phyloP scores from a whole-genome alignment of 2,888 invertebrate genomes.

The Mythimna albipuncta region DNA sequence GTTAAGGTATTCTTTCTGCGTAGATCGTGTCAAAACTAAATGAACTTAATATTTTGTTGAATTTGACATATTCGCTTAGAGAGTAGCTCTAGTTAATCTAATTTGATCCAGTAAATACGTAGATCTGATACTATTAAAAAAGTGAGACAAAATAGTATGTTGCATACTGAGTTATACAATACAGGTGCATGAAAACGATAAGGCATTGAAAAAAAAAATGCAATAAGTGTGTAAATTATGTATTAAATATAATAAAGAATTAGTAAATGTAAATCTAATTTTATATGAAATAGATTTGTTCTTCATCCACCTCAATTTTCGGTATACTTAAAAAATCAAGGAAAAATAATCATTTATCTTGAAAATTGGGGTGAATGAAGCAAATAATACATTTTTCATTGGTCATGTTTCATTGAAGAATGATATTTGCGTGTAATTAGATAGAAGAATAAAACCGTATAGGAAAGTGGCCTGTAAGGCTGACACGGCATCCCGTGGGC shows the following conservation, averaged over 20 bases:
- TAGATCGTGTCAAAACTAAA: too few relatives aligned
- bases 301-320: too few relatives aligned
- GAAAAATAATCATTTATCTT: not conserved
- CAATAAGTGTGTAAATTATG: too few relatives aligned
- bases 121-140: not conserved
- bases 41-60: too few relatives aligned
- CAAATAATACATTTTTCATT: conserved; percentile 1
- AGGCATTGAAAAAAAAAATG: too few relatives aligned
- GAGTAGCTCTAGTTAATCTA: not conserved
- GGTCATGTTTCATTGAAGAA: not conserved
- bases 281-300: not conserved
- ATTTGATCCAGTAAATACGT: not conserved
- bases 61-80: too few relatives aligned
- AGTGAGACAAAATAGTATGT: conserved; percentile 19
- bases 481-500: not conserved
- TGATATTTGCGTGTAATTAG: not conserved
- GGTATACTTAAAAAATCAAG: too few relatives aligned
- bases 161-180: conserved; percentile 39
- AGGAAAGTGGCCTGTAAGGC: not conserved
- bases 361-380: not conserved
- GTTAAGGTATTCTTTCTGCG: too few relatives aligned
- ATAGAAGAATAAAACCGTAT: not conserved
- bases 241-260: not conserved
- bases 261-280: conserved; percentile 8
- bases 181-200: not conserved